phyloP scores from a whole-genome alignment of 2,888 invertebrate species.

The Colostygia pectinataria region DNA sequence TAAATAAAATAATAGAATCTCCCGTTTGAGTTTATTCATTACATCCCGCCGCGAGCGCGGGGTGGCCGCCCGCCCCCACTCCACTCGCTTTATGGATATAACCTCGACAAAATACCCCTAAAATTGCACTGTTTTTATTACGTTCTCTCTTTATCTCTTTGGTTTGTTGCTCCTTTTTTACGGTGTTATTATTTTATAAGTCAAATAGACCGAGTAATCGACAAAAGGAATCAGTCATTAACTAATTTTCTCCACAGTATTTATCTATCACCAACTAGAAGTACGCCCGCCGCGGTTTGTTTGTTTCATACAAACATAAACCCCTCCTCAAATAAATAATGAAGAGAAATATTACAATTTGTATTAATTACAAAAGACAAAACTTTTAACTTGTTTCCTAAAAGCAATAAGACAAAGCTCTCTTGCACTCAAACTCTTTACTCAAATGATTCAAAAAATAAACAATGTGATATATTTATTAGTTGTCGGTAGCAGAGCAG shows the following conservation, averaged over 20 bases:
- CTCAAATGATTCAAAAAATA: no score
- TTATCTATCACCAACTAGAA: background rate
- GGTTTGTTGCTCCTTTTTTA: slow-evolving; percentile 78
- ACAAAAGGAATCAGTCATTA: slow-evolving; percentile 6
- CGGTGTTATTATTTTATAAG: slow-evolving; percentile 78
- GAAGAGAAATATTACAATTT: no score
- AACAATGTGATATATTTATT: background rate
- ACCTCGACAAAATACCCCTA: slow-evolving; percentile 83
- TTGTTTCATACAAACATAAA: no score
- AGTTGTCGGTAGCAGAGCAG: slow-evolving; percentile 2
- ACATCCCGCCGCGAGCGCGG: slow-evolving; percentile 65
- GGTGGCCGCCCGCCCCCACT: slow-evolving; percentile 53
- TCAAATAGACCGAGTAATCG: slow-evolving; percentile 50
- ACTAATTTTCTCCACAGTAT: background rate
- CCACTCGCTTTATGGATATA: slow-evolving; percentile 80
- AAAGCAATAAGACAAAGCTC: background rate
- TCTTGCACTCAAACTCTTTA: no score
- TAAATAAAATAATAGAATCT: slow-evolving; percentile 75
- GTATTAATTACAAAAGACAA: no score
- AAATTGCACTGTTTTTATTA: slow-evolving; percentile 83
- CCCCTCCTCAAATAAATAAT: no score
- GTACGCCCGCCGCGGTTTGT: no score
- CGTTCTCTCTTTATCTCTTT: slow-evolving; percentile 80
- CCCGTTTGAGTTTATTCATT: slow-evolving; percentile 81
- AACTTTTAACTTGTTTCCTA: no score